Evolutionary conservation across 2,888 invertebrate species (phyloP), one percentile per base, ranked within the genome.

Genomic region (Apodemia mormo): DNA sequence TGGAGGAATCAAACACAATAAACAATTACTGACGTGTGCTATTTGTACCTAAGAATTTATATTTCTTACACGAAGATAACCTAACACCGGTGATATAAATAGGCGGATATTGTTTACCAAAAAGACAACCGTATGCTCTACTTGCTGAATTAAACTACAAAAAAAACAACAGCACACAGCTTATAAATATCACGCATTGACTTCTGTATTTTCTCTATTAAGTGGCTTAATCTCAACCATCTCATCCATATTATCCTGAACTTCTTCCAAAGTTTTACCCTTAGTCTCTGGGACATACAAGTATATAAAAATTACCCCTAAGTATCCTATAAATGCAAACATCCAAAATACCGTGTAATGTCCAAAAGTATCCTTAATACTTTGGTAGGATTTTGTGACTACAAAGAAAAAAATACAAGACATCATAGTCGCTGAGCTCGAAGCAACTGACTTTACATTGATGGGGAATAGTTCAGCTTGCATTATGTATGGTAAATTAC

Each of bases 381-480:
- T 91, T 76, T 95, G 94, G 74, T 95, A 95, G 71, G 94, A 89
- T 80, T 95, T 95, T 0, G 94, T 94, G 0, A 95, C 94, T 6
- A 90, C 73, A 75, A 95, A 95, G 52, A 94, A 94, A 65, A 95
- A 80, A 0, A 94, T 76, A 37, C 95, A 94, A 0, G 94, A 94
- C 74, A 94, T 83, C 78, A 95, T 90, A 0, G 94, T 95, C 0
- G 94, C 94, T 4, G 93, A 75, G 4, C 95, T 95, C 0, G 95
- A 94, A 0, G 95, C 95, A 0, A 92, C 87, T 0, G 94, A 94
- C 79, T 95, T 95, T 0, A 95, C 94, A 73, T 95, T 95, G 0
- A 94, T 94, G 0, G 95, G 94, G 76, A 95, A 95, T 6, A 95
- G 77, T 80, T 95, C 95, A 0, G 95, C 95, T 77, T 95, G 94